Evolutionary conservation across 1,140 invertebrate genomes (phyloP), one percentile per base, ranked within the genome.

Genomic region (Pomacea maculata): DNA sequence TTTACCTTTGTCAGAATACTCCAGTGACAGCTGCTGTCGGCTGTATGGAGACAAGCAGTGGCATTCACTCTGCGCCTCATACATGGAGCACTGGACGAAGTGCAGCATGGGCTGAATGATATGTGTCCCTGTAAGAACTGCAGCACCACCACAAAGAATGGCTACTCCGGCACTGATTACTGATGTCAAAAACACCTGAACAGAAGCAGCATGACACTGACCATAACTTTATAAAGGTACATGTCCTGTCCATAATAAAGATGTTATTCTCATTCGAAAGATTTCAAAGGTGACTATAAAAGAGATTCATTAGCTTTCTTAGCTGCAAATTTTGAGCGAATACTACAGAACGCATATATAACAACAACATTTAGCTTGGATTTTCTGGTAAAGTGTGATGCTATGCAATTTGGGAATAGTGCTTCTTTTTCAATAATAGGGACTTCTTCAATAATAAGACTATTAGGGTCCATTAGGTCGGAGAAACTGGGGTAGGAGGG

Each of bases 71-170:
- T 75, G 75, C 64, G 78, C 17, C 19, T 63, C 25, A 29, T 54
- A 52, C 70, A 83, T 83, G 57, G 82, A 79, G 81, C 86, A 87
- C n/a, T 79, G 76, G 21, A 75, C 25, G 34, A 87, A 80, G 52
- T 72, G 78, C 68, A 80, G 77, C 67, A 87, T 82, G 45, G 85
- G 85, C 21, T 82, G 80, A 64, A 86, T 76, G 7, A 87, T 82
- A 67, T 86, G 85, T 8, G 86, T 87, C 14, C 82, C 85, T 19
- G 84, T 85, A 74, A 87, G 65, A n/a, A 86, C 81, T 34, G 84
- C 82, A 17, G 80, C 34, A 12, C 83, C 67, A 0, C 68, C 82
- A 78, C 84, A 82, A 34, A 86, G 64, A 5, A 83, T 55, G 8
- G 78, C 80, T 15, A 75, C 80, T 29, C 80, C 81, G 11, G 82